phyloP scores from a whole-genome alignment of 1,140 invertebrate genomes.

The Acyrthosiphon pisum region DNA sequence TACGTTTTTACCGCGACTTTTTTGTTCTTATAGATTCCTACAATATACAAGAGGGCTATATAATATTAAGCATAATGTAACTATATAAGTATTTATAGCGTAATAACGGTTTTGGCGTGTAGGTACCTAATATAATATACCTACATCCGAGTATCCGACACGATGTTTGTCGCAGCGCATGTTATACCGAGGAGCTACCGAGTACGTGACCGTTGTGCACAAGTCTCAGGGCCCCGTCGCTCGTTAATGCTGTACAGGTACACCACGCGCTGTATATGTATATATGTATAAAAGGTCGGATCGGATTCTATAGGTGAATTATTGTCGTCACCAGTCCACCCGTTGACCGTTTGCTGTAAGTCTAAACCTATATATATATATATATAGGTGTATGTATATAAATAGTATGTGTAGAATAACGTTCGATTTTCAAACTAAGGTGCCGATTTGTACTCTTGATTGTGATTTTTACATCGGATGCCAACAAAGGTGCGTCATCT shows the following conservation, averaged over 20 bases:
- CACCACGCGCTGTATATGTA: neutral
- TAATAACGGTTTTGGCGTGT: neutral
- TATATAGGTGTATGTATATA: neutral
- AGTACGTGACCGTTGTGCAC: constrained; percentile 14
- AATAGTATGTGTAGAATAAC: neutral
- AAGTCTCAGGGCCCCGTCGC: neutral
- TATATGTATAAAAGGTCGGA: neutral
- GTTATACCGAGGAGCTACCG: neutral
- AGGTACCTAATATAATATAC: neutral
- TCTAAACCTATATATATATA: too few relatives aligned
- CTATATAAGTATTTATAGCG: constrained; percentile 9
- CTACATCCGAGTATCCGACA: neutral
- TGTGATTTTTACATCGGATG: neutral
- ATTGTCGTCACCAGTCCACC: neutral
- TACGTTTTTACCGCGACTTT: neutral
- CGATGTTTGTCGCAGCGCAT: constrained; percentile 16
- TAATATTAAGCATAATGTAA: neutral
- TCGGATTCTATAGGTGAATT: neutral
- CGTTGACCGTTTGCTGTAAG: neutral
- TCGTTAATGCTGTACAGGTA: neutral
- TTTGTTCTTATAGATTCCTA: neutral
- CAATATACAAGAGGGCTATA: neutral
- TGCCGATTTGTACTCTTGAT: neutral
- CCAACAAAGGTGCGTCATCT: neutral
- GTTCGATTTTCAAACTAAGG: neutral